Base-by-base conservation (phyloP, 92 coral and sea anemone genomes). In the Palythoa grandiflora region DNA sequence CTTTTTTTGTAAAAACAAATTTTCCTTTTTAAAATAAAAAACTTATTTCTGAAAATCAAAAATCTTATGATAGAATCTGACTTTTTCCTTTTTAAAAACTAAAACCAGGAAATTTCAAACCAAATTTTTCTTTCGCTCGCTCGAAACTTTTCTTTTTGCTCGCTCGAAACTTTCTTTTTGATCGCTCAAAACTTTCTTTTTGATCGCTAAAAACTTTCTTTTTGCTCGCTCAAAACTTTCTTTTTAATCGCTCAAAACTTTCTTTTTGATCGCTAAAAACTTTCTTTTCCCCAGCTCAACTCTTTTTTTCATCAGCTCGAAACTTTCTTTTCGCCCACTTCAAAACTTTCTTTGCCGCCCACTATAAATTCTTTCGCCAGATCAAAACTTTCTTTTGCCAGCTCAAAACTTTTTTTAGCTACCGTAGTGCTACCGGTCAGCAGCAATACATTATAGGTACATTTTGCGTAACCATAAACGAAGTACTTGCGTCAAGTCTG, bases 391-490 rank as follows among this genome's bases (percentile, higher is more conserved):
- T 60, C 19, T 60, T 60, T 60, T 16, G 19, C 19, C 68, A 60
- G 68, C 68, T 61, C 68, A 1, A 61, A 61, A 61, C 68, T 61
- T 61, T 61, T 16, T 61, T 61, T 61, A 11, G 17, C 68, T 16
- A 28, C 28, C 28, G 28, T 28, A 28, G 28, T 28, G 28, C 28
- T 28, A 28, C 68, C 16, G 68, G 5, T 61, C 71, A 63, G 35
- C 71, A 16, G 28, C 35, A 16, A 21, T 68, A 68, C 73, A 68
- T 36, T 21, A 21, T 68, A 68, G 73, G 73, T 68, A 68, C 73
- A 68, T 68, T 68, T 68, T 68, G 73, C 73, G 73, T 68, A 68
- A 68, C 73, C 73, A 68, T 68, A 68, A 68, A 68, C 73, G 73
- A 68, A 68, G 73, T 68, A 21, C 38, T 68, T 68, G 73, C 73